Conservation (phyloP, 2,888 invertebrate species). For the Acleris laterana region DNA sequence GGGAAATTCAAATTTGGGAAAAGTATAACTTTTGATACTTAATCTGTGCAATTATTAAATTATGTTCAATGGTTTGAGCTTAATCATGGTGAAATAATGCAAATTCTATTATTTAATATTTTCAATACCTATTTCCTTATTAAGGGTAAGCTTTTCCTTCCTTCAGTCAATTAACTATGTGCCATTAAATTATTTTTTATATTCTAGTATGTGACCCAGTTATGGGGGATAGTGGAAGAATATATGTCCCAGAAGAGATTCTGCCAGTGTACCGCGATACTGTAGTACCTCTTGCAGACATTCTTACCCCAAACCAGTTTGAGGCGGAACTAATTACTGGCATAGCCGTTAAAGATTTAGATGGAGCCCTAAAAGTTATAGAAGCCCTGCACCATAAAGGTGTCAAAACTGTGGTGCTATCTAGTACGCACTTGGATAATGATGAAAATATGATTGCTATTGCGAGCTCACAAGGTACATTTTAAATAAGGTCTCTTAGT, state of each 20-base stretch:
- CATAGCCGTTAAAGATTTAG: conserved; percentile 86
- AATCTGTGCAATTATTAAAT: too few species aligned
- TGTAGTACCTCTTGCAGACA: conserved; percentile 95
- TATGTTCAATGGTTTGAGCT: too few species aligned
- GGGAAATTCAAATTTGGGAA: too few species aligned
- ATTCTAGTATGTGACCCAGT: conserved; percentile 98
- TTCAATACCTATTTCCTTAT: too few species aligned
- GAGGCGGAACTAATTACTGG: conserved; percentile 95
- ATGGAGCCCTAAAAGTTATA: conserved; percentile 90
- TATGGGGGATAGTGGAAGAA: conserved; percentile 97
- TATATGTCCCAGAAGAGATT: conserved; percentile 96
- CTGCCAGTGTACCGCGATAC: conserved; percentile 93
- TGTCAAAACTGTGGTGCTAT: conserved; percentile 92
- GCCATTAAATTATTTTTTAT: not conserved
- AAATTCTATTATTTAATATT: too few species aligned
- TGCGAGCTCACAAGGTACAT: conserved; percentile 88
- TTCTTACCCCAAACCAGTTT: conserved; percentile 98
- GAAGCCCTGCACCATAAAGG: conserved; percentile 91
- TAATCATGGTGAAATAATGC: too few species aligned
- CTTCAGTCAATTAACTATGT: not conserved
- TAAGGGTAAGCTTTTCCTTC: too few species aligned
- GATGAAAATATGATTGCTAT: conserved; percentile 86
- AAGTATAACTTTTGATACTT: too few species aligned
- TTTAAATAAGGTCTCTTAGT: not conserved
- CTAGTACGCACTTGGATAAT: conserved; percentile 91